Conservation (phyloP, 2,797 vertebrate species). For the Dicrostonyx torquatus region DNA sequence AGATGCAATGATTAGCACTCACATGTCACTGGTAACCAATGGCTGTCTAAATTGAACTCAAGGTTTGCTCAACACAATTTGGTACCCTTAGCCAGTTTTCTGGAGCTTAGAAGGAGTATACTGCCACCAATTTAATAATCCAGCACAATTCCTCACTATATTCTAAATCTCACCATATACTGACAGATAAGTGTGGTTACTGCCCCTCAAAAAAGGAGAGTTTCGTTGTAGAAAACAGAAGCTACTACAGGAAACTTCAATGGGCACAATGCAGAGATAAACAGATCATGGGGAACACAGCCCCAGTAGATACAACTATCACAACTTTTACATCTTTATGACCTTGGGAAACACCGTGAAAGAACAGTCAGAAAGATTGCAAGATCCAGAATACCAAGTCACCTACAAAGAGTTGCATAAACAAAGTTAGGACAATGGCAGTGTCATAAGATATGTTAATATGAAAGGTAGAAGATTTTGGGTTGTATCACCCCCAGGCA, state of each 20-base stretch:
- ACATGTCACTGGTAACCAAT: not conserved
- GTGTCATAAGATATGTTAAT: not conserved
- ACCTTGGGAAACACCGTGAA: not conserved
- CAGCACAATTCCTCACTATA: not conserved
- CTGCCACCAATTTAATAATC: not conserved
- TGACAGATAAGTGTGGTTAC: not conserved
- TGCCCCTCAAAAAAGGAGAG: not conserved
- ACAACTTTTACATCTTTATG: too few relatives aligned
- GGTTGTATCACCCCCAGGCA: too few relatives aligned
- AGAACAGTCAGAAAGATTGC: not conserved
- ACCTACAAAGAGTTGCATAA: not conserved
- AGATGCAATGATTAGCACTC: not conserved
- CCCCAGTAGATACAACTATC: too few relatives aligned
- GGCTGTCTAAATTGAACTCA: not conserved
- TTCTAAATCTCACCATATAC: not conserved
- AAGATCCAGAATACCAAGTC: not conserved
- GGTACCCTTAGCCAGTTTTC: not conserved
- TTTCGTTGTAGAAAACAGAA: not conserved
- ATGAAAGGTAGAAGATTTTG: not conserved
- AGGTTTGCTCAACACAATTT: not conserved
- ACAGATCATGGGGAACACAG: not conserved
- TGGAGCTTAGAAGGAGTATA: not conserved
- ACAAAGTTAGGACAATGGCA: not conserved
- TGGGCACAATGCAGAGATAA: not conserved
- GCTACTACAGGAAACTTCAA: too few relatives aligned